Conservation (phyloP, 1,140 invertebrate species). For the Lutraria rhynchaena region DNA sequence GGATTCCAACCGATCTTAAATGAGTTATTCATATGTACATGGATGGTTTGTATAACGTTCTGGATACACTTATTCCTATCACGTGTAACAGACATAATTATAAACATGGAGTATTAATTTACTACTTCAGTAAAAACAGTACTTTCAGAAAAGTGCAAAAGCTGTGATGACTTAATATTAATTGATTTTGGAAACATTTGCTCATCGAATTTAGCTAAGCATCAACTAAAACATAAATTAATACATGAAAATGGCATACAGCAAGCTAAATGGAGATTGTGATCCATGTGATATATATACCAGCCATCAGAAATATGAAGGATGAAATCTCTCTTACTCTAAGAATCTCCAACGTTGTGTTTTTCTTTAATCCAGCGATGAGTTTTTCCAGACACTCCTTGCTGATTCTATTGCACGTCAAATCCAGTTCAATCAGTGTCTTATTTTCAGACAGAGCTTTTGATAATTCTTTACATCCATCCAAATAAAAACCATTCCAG, state of each 20-base stretch:
- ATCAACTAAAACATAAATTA: not conserved
- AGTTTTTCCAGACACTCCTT: conserved; percentile 74
- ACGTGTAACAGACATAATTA: not conserved
- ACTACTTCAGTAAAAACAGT: not conserved
- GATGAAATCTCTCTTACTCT: too few species aligned
- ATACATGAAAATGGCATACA: not conserved
- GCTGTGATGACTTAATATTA: not conserved
- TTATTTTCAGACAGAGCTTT: conserved; percentile 70
- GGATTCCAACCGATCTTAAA: conserved; percentile 74
- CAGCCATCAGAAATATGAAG: too few species aligned
- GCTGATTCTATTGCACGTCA: conserved; percentile 77
- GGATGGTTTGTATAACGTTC: not conserved
- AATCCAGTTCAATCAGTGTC: conserved; percentile 72
- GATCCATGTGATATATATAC: not conserved
- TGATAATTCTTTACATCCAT: conserved; percentile 70
- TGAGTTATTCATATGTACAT: not conserved
- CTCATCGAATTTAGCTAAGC: too few species aligned
- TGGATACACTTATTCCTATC: not conserved
- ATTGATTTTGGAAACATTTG: not conserved
- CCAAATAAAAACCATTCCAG: conserved; percentile 76
- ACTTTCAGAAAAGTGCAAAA: not conserved
- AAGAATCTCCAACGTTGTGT: conserved; percentile 67
- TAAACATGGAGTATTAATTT: not conserved
- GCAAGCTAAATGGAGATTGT: not conserved
- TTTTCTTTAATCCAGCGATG: conserved; percentile 69